Evolutionary conservation across 2,888 invertebrate genomes (phyloP).

Genomic region (Tortrix viridana): DNA sequence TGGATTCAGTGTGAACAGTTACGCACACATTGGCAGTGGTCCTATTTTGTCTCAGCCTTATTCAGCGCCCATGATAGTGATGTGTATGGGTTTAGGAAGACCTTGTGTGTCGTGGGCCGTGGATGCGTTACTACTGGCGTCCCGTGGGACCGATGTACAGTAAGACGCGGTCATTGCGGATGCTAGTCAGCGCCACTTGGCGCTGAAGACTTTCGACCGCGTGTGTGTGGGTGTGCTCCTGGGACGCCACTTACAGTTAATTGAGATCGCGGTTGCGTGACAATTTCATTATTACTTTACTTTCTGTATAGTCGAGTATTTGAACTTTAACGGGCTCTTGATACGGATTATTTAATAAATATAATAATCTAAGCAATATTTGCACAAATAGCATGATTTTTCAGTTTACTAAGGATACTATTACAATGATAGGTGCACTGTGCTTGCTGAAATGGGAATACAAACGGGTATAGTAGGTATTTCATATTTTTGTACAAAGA

Average conservation of each 20-base stretch:
- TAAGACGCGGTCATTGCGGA: conserved; percentile 68
- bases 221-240: conserved; percentile 55
- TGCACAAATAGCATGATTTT: too few species aligned
- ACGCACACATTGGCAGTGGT: conserved; percentile 67
- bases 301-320: conserved; percentile 17
- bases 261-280: conserved; percentile 51
- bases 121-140: conserved; percentile 65
- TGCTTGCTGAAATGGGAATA: too few species aligned
- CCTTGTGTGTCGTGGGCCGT: too few species aligned
- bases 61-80: too few species aligned
- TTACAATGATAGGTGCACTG: too few species aligned
- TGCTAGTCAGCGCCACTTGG: conserved; percentile 69
- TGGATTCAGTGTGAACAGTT: conserved; percentile 63
- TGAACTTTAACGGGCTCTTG: background rate
- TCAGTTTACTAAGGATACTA: too few species aligned
- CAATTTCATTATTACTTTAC: conserved; percentile 41
- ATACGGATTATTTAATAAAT: too few species aligned
- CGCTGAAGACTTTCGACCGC: conserved; percentile 59
- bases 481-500: too few species aligned
- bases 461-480: too few species aligned
- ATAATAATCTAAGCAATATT: too few species aligned
- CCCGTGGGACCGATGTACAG: conserved; percentile 77
- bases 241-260: conserved; percentile 59
- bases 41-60: conserved; percentile 65
- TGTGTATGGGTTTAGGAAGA: too few species aligned